Base-by-base conservation (phyloP, 2,797 vertebrate genomes). In the Sphaeramia orbicularis region DNA sequence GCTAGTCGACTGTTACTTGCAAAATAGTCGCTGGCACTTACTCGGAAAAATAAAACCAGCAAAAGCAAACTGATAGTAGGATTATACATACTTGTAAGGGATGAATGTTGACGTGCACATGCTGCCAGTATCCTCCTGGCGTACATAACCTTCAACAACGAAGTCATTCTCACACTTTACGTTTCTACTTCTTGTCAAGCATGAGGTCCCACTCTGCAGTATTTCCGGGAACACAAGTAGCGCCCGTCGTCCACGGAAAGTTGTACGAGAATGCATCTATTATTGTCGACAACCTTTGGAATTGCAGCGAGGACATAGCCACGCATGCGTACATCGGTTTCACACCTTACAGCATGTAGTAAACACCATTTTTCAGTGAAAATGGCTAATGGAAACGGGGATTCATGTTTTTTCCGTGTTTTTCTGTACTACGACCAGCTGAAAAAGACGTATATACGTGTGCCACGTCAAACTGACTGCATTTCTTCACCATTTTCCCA, bases 51-150 rank as follows among this genome's bases (percentile, higher is more conserved):
- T 27, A 27, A 27, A 6, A 24, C 24, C 24, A 27, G 24, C 24
- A 27, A 27, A 27, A 27, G 24, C 24, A 4, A 27, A 27, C 5
- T 27, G 24, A 27, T 24, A 27, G 24, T 6, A 27, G 5, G 24
- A 27, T 27, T 27, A 27, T 27, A 84, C 89, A 0, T 78, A 93
- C 92, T 49, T 48, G 85, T 89, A 0, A 93, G 59, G 27, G 89
- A 90, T 4, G 87, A 87, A 41, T 87, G 85, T 1, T 14, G 65
- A 11, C 91, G 67, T 0, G 65, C 32, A 57, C 21, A 54, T 0
- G 59, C 2, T 2, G 58, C 35, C 0, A 18, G 40, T 14, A 62
- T 11, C 13, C 71, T 58, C 27, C 60, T 75, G 5, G 47, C 8
- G 0, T 66, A 70, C 49, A 44, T 3, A 1, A 16, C 11, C 68